A percentile compares a stretch with the other conserved stretches of the same genome.
Conservation (phyloP, 2,888 invertebrate genomes). For the Orthosia gracilis region DNA sequence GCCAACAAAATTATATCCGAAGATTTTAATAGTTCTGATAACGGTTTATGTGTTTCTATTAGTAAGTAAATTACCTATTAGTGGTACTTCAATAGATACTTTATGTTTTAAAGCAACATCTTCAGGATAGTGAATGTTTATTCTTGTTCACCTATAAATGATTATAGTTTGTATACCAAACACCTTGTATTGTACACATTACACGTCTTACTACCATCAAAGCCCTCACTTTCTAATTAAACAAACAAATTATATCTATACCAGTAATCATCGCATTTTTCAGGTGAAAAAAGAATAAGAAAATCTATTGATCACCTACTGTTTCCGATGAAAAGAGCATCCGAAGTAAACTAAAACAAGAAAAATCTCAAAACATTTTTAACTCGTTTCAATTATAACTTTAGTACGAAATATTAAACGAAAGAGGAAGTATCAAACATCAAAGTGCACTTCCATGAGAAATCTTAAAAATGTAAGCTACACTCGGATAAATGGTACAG, state of each 20-base stretch:
- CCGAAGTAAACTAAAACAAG: conserved; percentile 13
- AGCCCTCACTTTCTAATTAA: conserved; percentile 6
- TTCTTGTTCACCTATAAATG: background rate
- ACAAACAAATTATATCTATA: conserved; percentile 13
- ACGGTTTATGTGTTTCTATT: conserved; percentile 14
- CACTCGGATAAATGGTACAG: conserved; percentile 7
- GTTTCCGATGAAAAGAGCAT: background rate
- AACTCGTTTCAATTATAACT: conserved; percentile 28
- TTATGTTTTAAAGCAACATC: too few relatives aligned
- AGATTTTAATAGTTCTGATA: conserved; percentile 25
- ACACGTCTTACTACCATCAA: conserved; percentile 16
- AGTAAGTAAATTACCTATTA: background rate
- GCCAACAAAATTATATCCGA: conserved; percentile 1
- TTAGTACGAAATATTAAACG: conserved; percentile 36
- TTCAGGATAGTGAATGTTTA: background rate
- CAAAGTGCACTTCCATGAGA: conserved; percentile 44
- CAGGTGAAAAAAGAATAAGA: conserved; percentile 42
- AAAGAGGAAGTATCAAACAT: conserved; percentile 48
- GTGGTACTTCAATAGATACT: too few relatives aligned
- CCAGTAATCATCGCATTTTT: conserved; percentile 16
- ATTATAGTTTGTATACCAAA: background rate
- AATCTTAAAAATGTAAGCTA: conserved; percentile 20
- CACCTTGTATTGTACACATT: background rate
- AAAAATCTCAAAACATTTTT: conserved; percentile 48
- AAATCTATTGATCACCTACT: background rate